Base-by-base conservation (phyloP, 2,888 invertebrate genomes). In the Lithophane leautieri region DNA sequence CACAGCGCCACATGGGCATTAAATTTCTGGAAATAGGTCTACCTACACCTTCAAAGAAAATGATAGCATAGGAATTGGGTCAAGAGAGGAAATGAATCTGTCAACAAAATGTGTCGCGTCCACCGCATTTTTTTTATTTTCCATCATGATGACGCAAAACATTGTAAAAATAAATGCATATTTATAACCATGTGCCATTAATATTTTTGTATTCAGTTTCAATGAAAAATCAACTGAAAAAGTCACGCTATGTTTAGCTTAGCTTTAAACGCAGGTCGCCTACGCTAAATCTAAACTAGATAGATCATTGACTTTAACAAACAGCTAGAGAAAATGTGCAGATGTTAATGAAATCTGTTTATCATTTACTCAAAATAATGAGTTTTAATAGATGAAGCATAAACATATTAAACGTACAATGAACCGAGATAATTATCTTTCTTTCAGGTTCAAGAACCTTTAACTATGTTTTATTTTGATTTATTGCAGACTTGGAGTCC, bases 131-230 rank as follows among this genome's bases (percentile, higher is more conserved):
- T 12, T 56, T 56, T 61, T 47, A 69, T 68, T 65, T 69, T 58
- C 12, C 61, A 34, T 63, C 82, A 19, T 62, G 56, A 61, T 76
- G 87, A 85, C 78, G 85, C 72, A 86, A 72, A 69, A 52, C 14
- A 65, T 70, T 67, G 65, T 84, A 86, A 73, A 84, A 84, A 78
- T 84, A 83, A 70, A 85, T 65, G 40, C 47, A 82, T 85, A 70
- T 80, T 68, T 80, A 70, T 60, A 84, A 50, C 73, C 16, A 65
- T 61, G 19, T 22, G 34, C n/a, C 65, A 44, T 47, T 73, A 14
- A 34, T 83, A 83, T 72, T 70, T 83, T 78, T 65, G n/a, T 50
- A n/a, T 52, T 40, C 19, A 40, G 34, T 58, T 78, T 70, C 34
- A 72, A 61, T 60, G 47, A 71, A 42, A 71, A 22, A 56, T 34